Conservation (phyloP, 2,888 invertebrate species). For the Odontomyia ornata region DNA sequence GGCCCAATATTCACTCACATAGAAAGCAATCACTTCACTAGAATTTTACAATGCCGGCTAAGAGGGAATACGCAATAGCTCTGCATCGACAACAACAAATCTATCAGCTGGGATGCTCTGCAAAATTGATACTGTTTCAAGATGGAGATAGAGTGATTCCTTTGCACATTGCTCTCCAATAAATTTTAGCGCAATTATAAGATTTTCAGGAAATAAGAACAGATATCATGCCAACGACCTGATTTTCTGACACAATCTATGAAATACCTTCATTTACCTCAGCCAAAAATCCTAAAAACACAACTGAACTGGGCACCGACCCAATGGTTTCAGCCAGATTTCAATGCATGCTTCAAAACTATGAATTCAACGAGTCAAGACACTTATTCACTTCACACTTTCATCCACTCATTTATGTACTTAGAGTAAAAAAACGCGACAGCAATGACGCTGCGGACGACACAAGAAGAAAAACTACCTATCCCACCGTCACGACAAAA, state of each 20-base stretch:
- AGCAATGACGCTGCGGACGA: not conserved
- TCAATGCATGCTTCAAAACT: constrained; percentile 20
- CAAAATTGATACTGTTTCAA: constrained; percentile 7
- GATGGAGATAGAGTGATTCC: not conserved
- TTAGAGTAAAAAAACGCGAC: constrained; percentile 5
- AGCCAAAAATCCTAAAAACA: not conserved
- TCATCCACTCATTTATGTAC: constrained; percentile 31
- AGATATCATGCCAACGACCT: not conserved
- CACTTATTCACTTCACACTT: constrained; percentile 17
- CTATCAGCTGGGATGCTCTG: not conserved
- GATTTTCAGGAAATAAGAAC: not conserved
- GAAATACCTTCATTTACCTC: not conserved
- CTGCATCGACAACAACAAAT: constrained; percentile 15
- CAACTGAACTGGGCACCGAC: constrained; percentile 2
- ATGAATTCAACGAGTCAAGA: not conserved
- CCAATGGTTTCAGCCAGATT: not conserved
- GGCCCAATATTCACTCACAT: not conserved
- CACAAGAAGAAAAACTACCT: constrained; percentile 4
- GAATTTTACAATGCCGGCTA: not conserved
- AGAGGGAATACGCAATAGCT: constrained; percentile 12
- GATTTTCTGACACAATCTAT: not conserved
- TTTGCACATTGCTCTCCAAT: not conserved
- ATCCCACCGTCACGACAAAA: constrained; percentile 42
- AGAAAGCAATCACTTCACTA: too few species aligned
- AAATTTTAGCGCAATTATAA: not conserved